Percentiles rank a stretch among this genome's conserved stretches.
phyloP scores from a whole-genome alignment of 1,140 invertebrate species.

The Sinella curviseta region DNA sequence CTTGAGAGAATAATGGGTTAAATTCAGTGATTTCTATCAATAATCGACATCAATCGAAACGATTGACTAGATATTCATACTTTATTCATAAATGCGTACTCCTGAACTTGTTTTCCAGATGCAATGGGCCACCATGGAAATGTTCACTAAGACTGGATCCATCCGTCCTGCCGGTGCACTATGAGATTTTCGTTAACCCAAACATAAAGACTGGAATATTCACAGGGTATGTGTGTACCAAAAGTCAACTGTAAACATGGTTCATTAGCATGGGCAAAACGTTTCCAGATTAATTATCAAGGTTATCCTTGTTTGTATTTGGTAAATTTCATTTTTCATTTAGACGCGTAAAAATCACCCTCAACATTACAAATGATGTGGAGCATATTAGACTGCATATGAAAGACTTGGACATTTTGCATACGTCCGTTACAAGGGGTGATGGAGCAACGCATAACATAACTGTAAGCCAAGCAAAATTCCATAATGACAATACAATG shows the following conservation, averaged over 20 bases:
- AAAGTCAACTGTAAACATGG: neutral
- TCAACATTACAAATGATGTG: constrained; percentile 51
- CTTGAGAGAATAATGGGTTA: too few species aligned
- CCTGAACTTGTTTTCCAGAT: constrained; percentile 27
- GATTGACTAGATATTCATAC: too few species aligned
- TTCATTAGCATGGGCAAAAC: neutral
- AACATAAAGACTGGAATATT: constrained; percentile 55
- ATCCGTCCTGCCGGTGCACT: constrained; percentile 66
- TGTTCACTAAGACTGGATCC: constrained; percentile 64
- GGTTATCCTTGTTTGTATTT: too few species aligned
- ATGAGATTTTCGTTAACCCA: constrained; percentile 59
- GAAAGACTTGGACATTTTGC: constrained; percentile 54
- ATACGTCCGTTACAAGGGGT: constrained; percentile 42
- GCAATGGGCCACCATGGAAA: constrained; percentile 48
- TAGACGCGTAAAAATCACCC: constrained; percentile 31
- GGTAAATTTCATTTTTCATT: constrained; percentile 46
- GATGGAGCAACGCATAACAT: constrained; percentile 17
- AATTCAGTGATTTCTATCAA: too few species aligned
- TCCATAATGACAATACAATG: neutral
- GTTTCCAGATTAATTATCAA: neutral
- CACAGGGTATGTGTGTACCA: constrained; percentile 52
- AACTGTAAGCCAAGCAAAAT: neutral
- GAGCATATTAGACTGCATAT: constrained; percentile 56
- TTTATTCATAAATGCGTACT: too few species aligned
- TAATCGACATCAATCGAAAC: too few species aligned